These are phyloP conservation scores for Drosophila tripunctata DNA, from an alignment of 2,888 invertebrate species.

Conservation along the genomic window DNA sequence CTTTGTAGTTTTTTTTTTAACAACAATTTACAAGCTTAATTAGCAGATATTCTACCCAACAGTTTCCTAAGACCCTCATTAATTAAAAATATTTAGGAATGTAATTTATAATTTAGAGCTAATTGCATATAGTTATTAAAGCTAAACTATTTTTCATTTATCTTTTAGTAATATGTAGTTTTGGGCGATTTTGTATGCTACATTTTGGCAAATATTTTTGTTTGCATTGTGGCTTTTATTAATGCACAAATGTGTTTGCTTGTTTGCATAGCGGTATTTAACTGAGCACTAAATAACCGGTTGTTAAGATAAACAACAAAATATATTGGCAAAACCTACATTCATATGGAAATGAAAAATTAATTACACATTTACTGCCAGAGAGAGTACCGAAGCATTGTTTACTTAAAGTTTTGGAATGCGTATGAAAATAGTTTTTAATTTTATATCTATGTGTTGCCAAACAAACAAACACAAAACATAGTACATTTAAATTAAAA, in stretches of 20 bases:
- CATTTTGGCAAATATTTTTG: neutral
- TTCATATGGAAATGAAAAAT: constrained; percentile 9
- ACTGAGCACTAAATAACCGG: neutral
- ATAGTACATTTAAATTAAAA: neutral
- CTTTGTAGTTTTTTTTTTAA: neutral
- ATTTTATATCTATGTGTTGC: neutral
- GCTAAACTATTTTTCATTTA: neutral
- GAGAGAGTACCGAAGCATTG: neutral
- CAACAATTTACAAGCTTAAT: neutral
- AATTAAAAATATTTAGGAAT: neutral
- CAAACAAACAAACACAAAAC: neutral
- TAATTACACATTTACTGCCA: neutral
- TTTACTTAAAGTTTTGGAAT: constrained; percentile 12
- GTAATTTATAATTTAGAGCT: no score
- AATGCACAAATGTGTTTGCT: neutral
- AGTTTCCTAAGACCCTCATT: neutral
- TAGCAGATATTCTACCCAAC: neutral
- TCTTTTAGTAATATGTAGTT: neutral
- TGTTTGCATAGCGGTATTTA: neutral
- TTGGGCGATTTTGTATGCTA: no score
- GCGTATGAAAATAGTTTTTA: constrained; percentile 3
- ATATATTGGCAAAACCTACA: neutral
- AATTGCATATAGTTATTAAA: no score
- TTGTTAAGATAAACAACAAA: constrained; percentile 3
- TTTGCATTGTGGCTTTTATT: constrained; percentile 3